phyloP scores from a whole-genome alignment of 1,140 invertebrate genomes.

The Panonychus citri region DNA sequence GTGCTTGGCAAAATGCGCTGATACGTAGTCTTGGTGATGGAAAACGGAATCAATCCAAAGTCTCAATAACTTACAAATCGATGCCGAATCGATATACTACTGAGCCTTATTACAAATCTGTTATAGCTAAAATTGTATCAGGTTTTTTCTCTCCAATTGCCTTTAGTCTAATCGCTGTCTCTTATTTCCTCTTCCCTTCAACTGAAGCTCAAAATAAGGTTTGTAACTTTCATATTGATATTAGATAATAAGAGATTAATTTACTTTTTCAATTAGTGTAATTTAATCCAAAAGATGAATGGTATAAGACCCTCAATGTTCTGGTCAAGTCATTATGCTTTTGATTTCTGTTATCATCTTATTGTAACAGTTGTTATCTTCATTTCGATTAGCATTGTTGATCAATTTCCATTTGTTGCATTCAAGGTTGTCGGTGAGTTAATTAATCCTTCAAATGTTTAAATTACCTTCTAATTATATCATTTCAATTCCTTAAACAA shows the following conservation, averaged over 20 bases:
- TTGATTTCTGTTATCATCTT: neutral
- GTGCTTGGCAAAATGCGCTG: too few relatives aligned
- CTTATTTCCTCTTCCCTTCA: neutral
- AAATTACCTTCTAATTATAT: neutral
- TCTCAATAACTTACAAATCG: too few relatives aligned
- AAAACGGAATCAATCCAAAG: too few relatives aligned
- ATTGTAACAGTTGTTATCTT: neutral
- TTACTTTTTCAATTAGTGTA: neutral
- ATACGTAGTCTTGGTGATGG: too few relatives aligned
- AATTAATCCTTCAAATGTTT: neutral
- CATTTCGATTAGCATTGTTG: slow-evolving; percentile 5
- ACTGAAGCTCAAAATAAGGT: neutral
- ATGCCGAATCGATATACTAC: too few relatives aligned
- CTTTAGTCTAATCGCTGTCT: neutral
- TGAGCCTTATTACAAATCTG: too few relatives aligned
- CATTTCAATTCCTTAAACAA: neutral
- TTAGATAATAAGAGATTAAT: neutral
- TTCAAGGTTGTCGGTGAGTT: neutral
- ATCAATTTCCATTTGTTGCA: neutral
- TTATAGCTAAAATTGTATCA: too few relatives aligned
- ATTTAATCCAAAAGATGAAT: neutral
- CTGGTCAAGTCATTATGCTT: neutral
- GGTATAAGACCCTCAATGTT: neutral
- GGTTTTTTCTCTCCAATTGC: neutral
- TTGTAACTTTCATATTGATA: neutral